Conservation (phyloP, 2,797 vertebrate genomes). For the Rhabdomys pumilio region DNA sequence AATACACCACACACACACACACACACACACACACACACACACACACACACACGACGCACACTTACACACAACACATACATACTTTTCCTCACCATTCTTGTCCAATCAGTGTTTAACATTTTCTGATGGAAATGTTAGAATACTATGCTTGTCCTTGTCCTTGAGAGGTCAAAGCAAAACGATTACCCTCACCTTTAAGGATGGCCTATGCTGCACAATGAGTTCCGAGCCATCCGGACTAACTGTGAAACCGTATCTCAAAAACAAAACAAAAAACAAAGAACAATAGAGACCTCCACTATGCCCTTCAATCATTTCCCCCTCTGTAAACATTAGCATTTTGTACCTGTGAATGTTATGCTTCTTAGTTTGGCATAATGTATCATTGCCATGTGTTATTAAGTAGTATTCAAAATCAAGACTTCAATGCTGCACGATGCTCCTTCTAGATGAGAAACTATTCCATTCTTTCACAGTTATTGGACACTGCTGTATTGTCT, state of each 20-base stretch:
- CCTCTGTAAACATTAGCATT: not conserved
- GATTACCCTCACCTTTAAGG: not conserved
- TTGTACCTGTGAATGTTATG: not conserved
- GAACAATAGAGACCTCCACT: not conserved
- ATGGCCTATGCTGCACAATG: not conserved
- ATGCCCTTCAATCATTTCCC: not conserved
- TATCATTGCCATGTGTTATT: not conserved
- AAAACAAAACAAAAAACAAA: not conserved
- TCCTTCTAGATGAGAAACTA: conserved; percentile 14
- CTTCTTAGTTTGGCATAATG: not conserved
- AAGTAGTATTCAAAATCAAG: conserved; percentile 13
- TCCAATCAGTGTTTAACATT: not conserved
- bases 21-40: not conserved
- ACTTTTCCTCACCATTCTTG: not conserved
- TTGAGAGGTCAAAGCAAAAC: not conserved
- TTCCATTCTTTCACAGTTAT: conserved; percentile 7
- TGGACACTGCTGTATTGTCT: not conserved
- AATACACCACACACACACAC: not conserved
- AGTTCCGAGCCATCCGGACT: not conserved
- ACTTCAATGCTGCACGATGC: not conserved
- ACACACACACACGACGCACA: not conserved
- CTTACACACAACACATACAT: not conserved
- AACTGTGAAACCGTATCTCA: not conserved
- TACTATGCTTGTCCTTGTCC: not conserved
- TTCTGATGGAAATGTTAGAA: not conserved